Percentiles rank a stretch among this genome's conserved stretches.
Evolutionary conservation across 2,113 vertebrate species (phyloP).

Genomic region (Monopterus albus): DNA sequence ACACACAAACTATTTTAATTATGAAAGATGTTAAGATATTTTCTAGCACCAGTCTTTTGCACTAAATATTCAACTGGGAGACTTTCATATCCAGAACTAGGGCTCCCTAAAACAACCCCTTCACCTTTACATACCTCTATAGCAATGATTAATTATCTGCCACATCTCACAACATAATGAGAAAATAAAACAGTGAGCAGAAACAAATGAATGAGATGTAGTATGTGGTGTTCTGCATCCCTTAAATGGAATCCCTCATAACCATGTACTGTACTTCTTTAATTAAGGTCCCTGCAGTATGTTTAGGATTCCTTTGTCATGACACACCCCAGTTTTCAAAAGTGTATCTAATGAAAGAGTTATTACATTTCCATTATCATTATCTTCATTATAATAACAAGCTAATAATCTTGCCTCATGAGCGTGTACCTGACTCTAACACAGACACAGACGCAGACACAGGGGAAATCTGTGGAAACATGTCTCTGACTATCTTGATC

Average conservation of each 20-base stretch:
- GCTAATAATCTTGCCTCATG: conserved; percentile 66
- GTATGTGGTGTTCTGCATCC: not conserved
- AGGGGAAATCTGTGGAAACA: conserved; percentile 77
- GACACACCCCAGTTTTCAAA: conserved; percentile 49
- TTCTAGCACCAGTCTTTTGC: not conserved
- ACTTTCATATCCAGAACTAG: not conserved
- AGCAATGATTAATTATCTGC: not conserved
- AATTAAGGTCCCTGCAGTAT: conserved; percentile 47
- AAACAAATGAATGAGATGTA: conserved; percentile 31
- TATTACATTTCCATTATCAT: conserved; percentile 76
- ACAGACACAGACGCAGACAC: conserved; percentile 40
- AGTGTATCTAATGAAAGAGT: conserved; percentile 65
- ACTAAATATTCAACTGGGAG: not conserved
- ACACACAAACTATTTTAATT: too few relatives aligned
- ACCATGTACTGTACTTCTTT: conserved; percentile 38
- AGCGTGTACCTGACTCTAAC: conserved; percentile 36
- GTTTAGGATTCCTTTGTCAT: conserved; percentile 71
- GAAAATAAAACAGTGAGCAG: conserved; percentile 25
- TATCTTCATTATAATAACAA: conserved; percentile 71
- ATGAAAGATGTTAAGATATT: too few relatives aligned
- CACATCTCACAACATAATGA: not conserved
- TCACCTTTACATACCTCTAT: not conserved
- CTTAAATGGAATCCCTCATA: conserved; percentile 8
- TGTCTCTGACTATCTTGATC: conserved; percentile 78
- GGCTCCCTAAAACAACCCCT: not conserved